Conservation (phyloP, 2,888 invertebrate species). For the Gymnosoma rotundatum region DNA sequence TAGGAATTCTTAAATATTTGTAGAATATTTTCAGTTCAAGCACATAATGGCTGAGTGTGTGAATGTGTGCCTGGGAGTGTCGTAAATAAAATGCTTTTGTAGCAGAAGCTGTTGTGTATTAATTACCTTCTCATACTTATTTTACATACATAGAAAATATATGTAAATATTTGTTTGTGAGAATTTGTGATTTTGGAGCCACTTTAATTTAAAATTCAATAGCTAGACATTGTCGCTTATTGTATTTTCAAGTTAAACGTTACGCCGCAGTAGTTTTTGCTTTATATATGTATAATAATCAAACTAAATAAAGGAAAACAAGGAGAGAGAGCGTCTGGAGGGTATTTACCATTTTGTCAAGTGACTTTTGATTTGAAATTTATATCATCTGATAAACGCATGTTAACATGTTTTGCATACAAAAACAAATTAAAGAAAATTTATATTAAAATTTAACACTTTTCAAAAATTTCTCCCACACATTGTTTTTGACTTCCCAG, state of each 20-base stretch:
- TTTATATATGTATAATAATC: neutral
- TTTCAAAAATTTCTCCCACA: constrained; percentile 31
- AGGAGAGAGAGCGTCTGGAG: neutral
- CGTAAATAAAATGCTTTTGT: constrained; percentile 2
- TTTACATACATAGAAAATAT: neutral
- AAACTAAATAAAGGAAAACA: neutral
- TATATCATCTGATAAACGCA: constrained; percentile 14
- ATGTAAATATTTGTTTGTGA: neutral
- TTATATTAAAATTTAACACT: constrained; percentile 2
- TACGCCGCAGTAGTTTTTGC: neutral
- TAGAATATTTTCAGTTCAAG: constrained; percentile 23
- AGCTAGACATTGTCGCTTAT: neutral
- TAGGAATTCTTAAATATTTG: constrained; percentile 36
- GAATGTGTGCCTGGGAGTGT: constrained; percentile 31
- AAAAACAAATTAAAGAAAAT: neutral
- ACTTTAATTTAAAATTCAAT: constrained; percentile 51
- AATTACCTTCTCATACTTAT: constrained; percentile 50
- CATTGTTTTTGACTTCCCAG: constrained; percentile 7
- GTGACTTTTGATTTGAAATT: constrained; percentile 28
- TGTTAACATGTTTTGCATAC: constrained; percentile 56
- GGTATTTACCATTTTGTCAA: constrained; percentile 17
- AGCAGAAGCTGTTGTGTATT: constrained; percentile 54
- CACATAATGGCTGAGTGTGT: neutral
- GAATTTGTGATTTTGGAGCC: constrained; percentile 36
- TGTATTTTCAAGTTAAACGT: neutral